Base-by-base conservation (phyloP, 1,140 invertebrate species). In the Pantala flavescens region DNA sequence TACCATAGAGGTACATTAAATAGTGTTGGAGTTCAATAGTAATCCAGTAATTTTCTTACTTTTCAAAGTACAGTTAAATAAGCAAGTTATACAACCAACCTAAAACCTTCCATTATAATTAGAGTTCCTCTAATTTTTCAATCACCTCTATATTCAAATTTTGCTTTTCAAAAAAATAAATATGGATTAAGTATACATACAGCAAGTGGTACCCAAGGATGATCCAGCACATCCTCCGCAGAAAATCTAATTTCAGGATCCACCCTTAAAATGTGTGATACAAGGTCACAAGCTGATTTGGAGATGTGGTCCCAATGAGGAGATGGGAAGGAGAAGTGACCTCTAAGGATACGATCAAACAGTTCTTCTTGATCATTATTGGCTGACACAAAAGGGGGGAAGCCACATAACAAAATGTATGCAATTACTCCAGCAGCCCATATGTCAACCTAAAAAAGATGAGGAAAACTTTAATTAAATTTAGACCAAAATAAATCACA, bases 391-490 rank as follows among this genome's bases (percentile, higher is more conserved):
- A 99, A 99, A 23, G 98, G 98, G 73, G 98, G 97, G 85, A 98
- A 99, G 11, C 98, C 97, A 84, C 96, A 98, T 0, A 99, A 85
- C 43, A 99, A 85, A 79, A 99, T 98, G 82, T 98, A 99, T 0
- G 96, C 85, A 77, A 99, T 99, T 3, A 99, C 96, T 55, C 97
- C 97, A 72, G 95, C 92, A 36, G 97, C 97, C 97, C 97, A 99
- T 74, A 99, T 92, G 82, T 99, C 98, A 78, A 99, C 98, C 95
- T 98, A 81, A 63, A 21, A 19, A 21, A 63, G 49, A 36, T 36
- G 28, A 36, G 28, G 28, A 36, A 36, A 36, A 36, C 28, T 36
- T 36, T 36, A 9, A 5, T 2, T 2, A 36, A 36, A 2, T 36
- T n/a, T n/a, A n/a, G n/a, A 36, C 28, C 28, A 36, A 9, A 5